phyloP scores from a whole-genome alignment of 2,888 invertebrate genomes.

The Lasioglossum zephyrum region DNA sequence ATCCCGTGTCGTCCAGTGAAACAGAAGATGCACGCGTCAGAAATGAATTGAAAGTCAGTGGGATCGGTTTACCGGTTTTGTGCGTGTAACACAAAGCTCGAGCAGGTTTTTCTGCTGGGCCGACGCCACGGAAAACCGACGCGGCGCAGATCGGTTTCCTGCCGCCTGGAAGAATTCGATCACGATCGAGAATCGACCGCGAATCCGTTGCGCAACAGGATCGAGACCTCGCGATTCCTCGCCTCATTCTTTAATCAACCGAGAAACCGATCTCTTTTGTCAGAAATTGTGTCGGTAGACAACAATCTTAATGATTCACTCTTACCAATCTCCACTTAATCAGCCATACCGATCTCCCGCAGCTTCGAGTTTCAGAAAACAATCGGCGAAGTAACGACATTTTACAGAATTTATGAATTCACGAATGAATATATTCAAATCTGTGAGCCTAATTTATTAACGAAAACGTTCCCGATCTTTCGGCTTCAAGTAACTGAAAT shows the following conservation, averaged over 20 bases:
- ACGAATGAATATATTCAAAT: no score
- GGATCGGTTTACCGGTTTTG: conserved; percentile 27
- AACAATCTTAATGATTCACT: not conserved
- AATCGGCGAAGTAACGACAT: no score
- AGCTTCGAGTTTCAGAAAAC: not conserved
- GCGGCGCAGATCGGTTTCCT: conserved; percentile 13
- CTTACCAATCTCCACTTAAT: not conserved
- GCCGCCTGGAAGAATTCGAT: conserved; percentile 7
- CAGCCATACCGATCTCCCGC: not conserved
- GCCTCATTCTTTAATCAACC: not conserved
- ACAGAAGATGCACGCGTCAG: conserved; percentile 23
- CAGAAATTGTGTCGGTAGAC: not conserved
- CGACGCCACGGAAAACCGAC: not conserved
- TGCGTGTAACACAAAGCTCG: conserved; percentile 12
- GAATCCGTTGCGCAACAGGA: not conserved
- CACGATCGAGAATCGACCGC: conserved; percentile 3
- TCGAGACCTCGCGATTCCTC: not conserved
- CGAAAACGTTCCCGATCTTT: no score
- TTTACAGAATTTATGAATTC: no score
- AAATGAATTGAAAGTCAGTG: not conserved
- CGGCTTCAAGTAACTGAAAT: no score
- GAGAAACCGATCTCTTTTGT: not conserved
- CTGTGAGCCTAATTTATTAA: no score
- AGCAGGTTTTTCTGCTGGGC: conserved; percentile 1
- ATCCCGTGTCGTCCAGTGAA: conserved; percentile 24